phyloP scores from a whole-genome alignment of 1,140 invertebrate species.

The Battus philenor region DNA sequence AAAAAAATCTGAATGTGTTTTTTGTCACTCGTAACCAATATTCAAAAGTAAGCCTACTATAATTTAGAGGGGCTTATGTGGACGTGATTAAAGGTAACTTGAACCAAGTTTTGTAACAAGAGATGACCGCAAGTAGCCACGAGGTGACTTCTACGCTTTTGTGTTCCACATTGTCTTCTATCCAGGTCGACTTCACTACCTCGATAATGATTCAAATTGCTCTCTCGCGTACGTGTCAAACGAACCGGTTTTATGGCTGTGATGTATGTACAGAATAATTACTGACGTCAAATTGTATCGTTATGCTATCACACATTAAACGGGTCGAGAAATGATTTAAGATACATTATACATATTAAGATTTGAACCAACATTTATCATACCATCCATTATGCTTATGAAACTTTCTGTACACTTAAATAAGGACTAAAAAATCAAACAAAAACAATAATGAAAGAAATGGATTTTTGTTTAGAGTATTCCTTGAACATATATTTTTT shows the following conservation, averaged over 20 bases:
- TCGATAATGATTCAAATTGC: slow-evolving; percentile 35
- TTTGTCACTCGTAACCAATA: too few species aligned
- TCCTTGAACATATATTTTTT: too few species aligned
- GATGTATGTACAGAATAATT: slow-evolving; percentile 40
- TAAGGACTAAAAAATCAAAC: too few species aligned
- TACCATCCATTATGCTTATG: too few species aligned
- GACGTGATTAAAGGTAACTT: slow-evolving; percentile 6
- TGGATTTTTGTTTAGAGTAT: too few species aligned
- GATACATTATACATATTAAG: too few species aligned
- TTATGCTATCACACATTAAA: slow-evolving; percentile 24
- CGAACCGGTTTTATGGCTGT: slow-evolving; percentile 6
- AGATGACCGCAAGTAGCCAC: slow-evolving; percentile 40
- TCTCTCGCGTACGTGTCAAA: slow-evolving; percentile 14
- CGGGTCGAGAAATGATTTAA: slow-evolving; percentile 6
- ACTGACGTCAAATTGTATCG: slow-evolving; percentile 30
- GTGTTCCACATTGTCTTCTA: slow-evolving; percentile 32
- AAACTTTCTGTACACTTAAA: too few species aligned
- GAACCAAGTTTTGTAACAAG: slow-evolving; percentile 25
- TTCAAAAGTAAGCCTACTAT: too few species aligned
- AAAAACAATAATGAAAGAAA: too few species aligned
- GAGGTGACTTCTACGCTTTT: slow-evolving; percentile 24
- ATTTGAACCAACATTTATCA: too few species aligned
- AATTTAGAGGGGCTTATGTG: neutral
- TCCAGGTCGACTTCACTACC: slow-evolving; percentile 30
- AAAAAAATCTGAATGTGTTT: too few species aligned